Conservation (phyloP, 2,888 invertebrate species). For the Leptinotarsa tumamoca region DNA sequence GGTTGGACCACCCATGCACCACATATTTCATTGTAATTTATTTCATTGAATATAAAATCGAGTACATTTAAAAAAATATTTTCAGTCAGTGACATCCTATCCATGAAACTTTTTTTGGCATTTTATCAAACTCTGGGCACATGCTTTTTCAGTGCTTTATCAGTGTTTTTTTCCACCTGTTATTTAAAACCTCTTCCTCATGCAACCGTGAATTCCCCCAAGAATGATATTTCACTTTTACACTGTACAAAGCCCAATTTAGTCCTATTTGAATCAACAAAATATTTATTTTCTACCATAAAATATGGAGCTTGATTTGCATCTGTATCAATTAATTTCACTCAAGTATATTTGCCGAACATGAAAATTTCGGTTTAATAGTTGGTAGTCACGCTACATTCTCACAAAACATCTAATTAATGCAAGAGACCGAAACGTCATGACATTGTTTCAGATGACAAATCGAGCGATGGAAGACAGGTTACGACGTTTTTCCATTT, state of each 20-base stretch:
- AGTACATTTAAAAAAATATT: too few relatives aligned
- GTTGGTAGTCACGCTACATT: conserved; percentile 35
- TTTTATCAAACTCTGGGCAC: too few relatives aligned
- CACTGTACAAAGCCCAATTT: conserved; percentile 11
- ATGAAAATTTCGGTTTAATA: conserved; percentile 41
- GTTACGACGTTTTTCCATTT: background rate
- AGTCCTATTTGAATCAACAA: conserved; percentile 10
- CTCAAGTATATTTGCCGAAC: conserved; percentile 41
- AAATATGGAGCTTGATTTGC: conserved; percentile 31
- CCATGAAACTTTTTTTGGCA: too few relatives aligned
- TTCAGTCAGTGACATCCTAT: too few relatives aligned
- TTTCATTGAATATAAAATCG: too few relatives aligned
- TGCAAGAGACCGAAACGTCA: conserved; percentile 35
- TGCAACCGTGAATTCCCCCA: conserved; percentile 2
- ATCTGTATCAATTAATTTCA: conserved; percentile 40
- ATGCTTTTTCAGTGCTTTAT: background rate
- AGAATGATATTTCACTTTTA: conserved; percentile 24
- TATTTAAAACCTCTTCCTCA: background rate
- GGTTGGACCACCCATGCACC: too few relatives aligned
- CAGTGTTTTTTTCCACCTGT: conserved; percentile 6
- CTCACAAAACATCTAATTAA: conserved; percentile 37
- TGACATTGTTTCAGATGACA: conserved; percentile 29
- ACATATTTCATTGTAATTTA: too few relatives aligned
- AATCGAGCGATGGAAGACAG: conserved; percentile 26
- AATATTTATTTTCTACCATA: conserved; percentile 25